These are phyloP conservation scores for Eospalax fontanierii DNA, from an alignment of 2,797 vertebrate genomes.

Conservation along the genomic window DNA sequence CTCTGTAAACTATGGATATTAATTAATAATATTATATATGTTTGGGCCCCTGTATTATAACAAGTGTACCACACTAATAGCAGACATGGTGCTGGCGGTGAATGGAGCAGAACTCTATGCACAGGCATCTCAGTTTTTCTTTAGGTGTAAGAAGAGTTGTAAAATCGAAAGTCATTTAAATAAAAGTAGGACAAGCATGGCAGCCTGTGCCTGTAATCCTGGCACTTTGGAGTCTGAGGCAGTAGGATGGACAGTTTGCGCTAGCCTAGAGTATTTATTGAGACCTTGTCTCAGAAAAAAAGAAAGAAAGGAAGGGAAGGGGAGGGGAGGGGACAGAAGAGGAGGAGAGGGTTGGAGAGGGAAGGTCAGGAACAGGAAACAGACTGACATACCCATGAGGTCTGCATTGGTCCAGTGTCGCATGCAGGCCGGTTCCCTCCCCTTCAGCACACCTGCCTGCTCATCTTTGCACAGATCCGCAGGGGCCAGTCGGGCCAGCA, in stretches of 20 bases:
- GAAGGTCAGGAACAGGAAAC: not conserved
- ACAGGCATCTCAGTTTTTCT: not conserved
- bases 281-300: not conserved
- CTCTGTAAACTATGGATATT: not conserved
- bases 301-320: not conserved
- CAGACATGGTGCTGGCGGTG: not conserved
- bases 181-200: not conserved
- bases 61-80: not conserved
- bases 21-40: not conserved
- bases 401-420: not conserved
- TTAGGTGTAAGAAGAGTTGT: not conserved
- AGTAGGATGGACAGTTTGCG: not conserved
- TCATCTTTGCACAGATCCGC: accelerated
- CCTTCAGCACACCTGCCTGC: too few species aligned
- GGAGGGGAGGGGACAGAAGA: not conserved
- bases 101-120: not conserved
- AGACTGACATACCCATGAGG: not conserved
- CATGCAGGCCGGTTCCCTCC: too few species aligned
- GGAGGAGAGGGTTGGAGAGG: not conserved
- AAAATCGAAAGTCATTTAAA: not conserved
- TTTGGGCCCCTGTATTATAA: not conserved
- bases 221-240: not conserved
- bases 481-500: not conserved
- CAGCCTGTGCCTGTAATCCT: not conserved
- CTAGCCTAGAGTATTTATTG: not conserved